A percentile compares a stretch with the other conserved stretches of the same genome.
Evolutionary conservation across 1,140 invertebrate species (phyloP).

Genomic region (Campoletis sonorensis): DNA sequence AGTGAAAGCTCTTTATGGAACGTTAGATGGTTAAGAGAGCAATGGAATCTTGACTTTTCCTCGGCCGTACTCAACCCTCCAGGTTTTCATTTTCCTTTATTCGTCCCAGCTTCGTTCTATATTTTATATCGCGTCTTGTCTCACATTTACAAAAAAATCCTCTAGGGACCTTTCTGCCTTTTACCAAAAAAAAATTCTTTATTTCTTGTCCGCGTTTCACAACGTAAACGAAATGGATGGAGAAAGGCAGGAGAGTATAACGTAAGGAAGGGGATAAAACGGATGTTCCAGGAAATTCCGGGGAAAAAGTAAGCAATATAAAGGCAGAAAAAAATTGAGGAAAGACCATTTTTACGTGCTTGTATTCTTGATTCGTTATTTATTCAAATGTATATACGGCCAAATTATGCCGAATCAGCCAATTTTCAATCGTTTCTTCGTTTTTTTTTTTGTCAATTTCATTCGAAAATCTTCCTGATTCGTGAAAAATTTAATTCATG

Average conservation of each 20-base stretch:
- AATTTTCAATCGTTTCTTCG: too few species aligned
- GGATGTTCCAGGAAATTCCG: constrained; percentile 24
- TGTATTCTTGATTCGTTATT: constrained; percentile 20
- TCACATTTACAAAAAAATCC: background rate
- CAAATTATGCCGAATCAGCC: background rate
- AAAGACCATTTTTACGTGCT: constrained; percentile 20
- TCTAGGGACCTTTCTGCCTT: background rate
- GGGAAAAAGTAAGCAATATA: constrained; percentile 15
- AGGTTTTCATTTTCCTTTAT: too few species aligned
- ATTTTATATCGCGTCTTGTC: background rate
- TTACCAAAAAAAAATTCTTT: background rate
- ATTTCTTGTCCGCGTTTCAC: background rate
- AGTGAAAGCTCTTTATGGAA: too few species aligned
- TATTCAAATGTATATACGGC: constrained; percentile 20
- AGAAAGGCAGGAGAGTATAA: constrained; percentile 4
- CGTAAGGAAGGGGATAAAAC: background rate
- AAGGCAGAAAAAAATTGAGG: constrained; percentile 26
- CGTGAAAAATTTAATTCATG: too few species aligned
- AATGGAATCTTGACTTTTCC: too few species aligned
- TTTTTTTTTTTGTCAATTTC: too few species aligned
- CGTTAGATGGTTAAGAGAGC: too few species aligned
- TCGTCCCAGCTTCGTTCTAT: too few species aligned
- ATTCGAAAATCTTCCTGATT: too few species aligned
- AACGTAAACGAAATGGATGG: constrained; percentile 1
- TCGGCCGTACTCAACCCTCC: too few species aligned